phyloP scores from a whole-genome alignment of 2,888 invertebrate species.

The Lasioglossum marginatum region DNA sequence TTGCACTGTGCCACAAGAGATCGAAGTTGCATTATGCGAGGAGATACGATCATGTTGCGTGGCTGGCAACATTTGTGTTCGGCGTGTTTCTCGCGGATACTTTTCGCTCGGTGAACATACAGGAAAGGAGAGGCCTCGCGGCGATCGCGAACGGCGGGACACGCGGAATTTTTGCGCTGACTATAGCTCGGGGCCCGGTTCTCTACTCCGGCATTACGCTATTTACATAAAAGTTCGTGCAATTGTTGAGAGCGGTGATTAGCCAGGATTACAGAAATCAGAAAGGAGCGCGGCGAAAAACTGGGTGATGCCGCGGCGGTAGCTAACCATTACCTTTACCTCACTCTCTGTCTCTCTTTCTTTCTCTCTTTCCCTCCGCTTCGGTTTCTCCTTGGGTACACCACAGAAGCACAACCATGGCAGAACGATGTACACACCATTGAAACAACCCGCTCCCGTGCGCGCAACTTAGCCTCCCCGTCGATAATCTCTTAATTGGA shows the following conservation, averaged over 20 bases:
- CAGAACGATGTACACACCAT: not conserved
- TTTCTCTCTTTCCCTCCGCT: not conserved
- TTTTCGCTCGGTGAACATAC: not conserved
- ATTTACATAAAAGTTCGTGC: slow-evolving; percentile 66
- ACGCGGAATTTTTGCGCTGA: slow-evolving; percentile 30
- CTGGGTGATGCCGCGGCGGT: slow-evolving; percentile 33
- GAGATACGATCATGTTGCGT: not conserved
- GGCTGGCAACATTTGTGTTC: slow-evolving; percentile 3
- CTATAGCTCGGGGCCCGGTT: not conserved
- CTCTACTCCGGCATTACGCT: slow-evolving; percentile 47
- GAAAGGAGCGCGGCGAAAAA: slow-evolving; percentile 46
- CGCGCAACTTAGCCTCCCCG: slow-evolving; percentile 8
- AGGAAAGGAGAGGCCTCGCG: not conserved
- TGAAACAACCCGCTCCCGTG: slow-evolving; percentile 6
- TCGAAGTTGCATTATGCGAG: not conserved
- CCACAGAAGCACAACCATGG: slow-evolving; percentile 11
- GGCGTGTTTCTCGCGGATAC: slow-evolving; percentile 1
- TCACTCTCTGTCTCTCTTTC: not conserved
- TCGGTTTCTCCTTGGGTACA: not conserved
- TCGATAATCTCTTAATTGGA: slow-evolving; percentile 33
- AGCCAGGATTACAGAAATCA: slow-evolving; percentile 69
- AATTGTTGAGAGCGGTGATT: slow-evolving; percentile 64
- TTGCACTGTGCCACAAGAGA: not conserved
- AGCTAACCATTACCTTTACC: slow-evolving; percentile 38
- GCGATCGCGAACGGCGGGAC: slow-evolving; percentile 7